Base-by-base conservation (phyloP, 2,888 invertebrate species). In the Andrena hattorfiana region DNA sequence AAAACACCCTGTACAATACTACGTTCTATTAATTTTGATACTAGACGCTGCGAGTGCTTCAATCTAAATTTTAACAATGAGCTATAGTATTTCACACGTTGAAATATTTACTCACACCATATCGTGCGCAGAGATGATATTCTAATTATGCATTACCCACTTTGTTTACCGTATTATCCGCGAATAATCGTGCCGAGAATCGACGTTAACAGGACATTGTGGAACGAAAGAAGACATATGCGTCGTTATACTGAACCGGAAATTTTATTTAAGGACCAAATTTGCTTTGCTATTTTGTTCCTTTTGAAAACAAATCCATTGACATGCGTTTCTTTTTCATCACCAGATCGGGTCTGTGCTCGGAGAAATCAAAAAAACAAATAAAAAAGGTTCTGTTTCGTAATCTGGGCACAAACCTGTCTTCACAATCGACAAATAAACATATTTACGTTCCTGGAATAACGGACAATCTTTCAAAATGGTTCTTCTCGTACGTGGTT, bases 191-290 rank as follows among this genome's bases (percentile, higher is more conserved):
- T 62, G 20, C 32, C n/a, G n/a, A 62, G 32, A 28, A 49, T 8
- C 42, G n/a, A 49, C n/a, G 16, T 6, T 20, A 56, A 56, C 30
- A 20, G 54, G 56, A 42, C 60, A 66, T 63, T 51, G 20, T 2
- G 60, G 54, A 68, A 51, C 49, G 51, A 63, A 49, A 71, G 67
- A 35, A 75, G 79, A 77, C 66, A 74, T 54, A 72, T 49, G 59
- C 73, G 6, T 68, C 23, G n/a, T 84, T 56, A 28, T 83, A 87
- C 81, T 89, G 89, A 90, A 86, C 84, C 87, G 85, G 86, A 90
- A 89, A 85, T 89, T 89, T 67, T 90, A 88, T 90, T 90, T 90
- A 80, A 86, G 86, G 82, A 86, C 84, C 82, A 79, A 87, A 85
- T 81, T 63, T 83, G 71, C 74, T 82, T 67, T 74, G 77, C 81